Conservation (phyloP, 2,113 vertebrate genomes). For the Catharus minimus region DNA sequence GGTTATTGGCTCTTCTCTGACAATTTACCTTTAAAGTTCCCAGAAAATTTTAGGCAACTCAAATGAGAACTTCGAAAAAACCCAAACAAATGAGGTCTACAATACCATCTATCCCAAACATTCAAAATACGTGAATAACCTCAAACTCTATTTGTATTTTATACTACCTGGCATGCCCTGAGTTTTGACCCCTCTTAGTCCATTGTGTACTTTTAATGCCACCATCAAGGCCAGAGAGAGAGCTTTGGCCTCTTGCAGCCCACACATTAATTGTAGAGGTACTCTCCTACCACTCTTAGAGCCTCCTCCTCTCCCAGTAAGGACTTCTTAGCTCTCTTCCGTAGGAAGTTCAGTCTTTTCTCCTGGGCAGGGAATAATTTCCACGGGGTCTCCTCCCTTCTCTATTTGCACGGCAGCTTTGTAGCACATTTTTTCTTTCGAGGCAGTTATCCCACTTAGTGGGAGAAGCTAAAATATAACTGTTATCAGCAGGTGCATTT, state of each 20-base stretch:
- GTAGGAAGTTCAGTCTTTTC: background rate
- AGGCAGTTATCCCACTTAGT: background rate
- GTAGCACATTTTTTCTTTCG: background rate
- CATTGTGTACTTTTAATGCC: background rate
- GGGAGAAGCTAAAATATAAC: background rate
- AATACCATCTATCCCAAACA: background rate
- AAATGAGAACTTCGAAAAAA: background rate
- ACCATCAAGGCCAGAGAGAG: accelerated
- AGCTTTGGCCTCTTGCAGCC: background rate
- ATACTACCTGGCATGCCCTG: background rate
- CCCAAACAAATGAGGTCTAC: background rate
- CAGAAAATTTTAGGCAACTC: background rate
- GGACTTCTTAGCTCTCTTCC: background rate
- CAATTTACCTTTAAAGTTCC: background rate
- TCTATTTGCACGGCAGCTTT: background rate
- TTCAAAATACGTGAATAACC: background rate
- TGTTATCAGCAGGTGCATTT: background rate
- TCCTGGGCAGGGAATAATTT: background rate
- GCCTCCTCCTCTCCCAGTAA: background rate
- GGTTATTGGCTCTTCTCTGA: background rate
- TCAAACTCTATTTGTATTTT: background rate
- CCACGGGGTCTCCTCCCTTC: background rate
- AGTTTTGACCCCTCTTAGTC: background rate
- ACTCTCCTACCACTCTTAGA: background rate
- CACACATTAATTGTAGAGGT: no score